Evolutionary conservation across 1,140 invertebrate genomes (phyloP), one percentile per base, ranked within the genome.

Genomic region (Mylabris phalerata): DNA sequence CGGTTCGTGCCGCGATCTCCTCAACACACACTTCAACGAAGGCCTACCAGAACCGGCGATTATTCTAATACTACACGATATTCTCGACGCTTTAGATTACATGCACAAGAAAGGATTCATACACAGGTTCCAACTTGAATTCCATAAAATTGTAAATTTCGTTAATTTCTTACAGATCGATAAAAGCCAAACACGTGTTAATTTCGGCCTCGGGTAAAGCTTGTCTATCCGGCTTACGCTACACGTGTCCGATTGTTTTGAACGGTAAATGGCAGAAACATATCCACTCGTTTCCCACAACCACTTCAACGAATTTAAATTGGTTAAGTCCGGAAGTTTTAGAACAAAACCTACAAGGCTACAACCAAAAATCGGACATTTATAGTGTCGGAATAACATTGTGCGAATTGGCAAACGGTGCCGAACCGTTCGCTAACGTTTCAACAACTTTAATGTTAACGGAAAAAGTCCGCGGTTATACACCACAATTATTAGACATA

Each of bases 271-370:
- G 84, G 73, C 80, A 84, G 62, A 79, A 74, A 50, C 80, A 77
- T 10, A 77, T 93, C 10, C 88, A 90, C 75, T 83, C 82, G 54
- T 88, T 90, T 72, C 90, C 91, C 4, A 75, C 80, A 1, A 81
- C 82, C 26, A 84, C 82, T 40, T 78, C 82, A 54, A 75, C 82
- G 32, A 88, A 89, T 70, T 72, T 95, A 1, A 90, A 91, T 72
- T 95, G 91, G 90, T 78, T 92, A 2, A 92, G 90, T 71, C 93
- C 93, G 13, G 93, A 96, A 77, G 73, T 95, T n/a, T 75, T 95
- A 24, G 86, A 92, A 78, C 92, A 93, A 84, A 94, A 95, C 78
- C 76, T 95, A 55, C 78, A 66, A 60, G 71, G 93, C 6, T 95
- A 95, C 69, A 88, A 90, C 71, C 86, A 88, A 69, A 89, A 89